Evolutionary conservation across 2,113 vertebrate species (phyloP).

Genomic region (Nestor notabilis): DNA sequence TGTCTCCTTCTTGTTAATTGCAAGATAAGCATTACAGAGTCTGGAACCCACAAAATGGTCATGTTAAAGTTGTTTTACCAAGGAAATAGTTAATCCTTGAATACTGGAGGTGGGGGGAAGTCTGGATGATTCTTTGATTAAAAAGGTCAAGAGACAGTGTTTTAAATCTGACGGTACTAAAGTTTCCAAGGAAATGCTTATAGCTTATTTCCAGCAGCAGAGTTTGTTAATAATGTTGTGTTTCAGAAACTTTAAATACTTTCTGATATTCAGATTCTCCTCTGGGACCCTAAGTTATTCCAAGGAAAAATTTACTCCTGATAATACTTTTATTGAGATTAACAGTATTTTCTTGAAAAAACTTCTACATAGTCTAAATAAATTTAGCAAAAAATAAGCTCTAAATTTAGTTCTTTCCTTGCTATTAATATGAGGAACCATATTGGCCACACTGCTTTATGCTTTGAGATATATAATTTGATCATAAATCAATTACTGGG

Average conservation of each 20-base stretch:
- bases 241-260: neutral
- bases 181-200: neutral
- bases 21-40: neutral
- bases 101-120: fast-evolving
- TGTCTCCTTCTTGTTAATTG: neutral
- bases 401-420: neutral
- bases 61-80: neutral
- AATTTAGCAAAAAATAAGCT: neutral
- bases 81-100: neutral
- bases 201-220: neutral
- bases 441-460: neutral
- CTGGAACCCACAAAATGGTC: neutral
- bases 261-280: neutral
- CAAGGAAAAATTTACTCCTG: neutral
- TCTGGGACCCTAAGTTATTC: neutral
- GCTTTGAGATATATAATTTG: neutral
- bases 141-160: neutral
- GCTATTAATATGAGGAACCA: neutral
- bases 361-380: neutral
- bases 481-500: neutral
- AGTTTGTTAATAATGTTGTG: neutral
- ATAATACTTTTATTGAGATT: neutral
- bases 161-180: neutral
- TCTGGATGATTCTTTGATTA: neutral
- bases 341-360: neutral